These are phyloP conservation scores for Icerya purchasi DNA, from an alignment of 2,888 invertebrate species.

Conservation along the genomic window DNA sequence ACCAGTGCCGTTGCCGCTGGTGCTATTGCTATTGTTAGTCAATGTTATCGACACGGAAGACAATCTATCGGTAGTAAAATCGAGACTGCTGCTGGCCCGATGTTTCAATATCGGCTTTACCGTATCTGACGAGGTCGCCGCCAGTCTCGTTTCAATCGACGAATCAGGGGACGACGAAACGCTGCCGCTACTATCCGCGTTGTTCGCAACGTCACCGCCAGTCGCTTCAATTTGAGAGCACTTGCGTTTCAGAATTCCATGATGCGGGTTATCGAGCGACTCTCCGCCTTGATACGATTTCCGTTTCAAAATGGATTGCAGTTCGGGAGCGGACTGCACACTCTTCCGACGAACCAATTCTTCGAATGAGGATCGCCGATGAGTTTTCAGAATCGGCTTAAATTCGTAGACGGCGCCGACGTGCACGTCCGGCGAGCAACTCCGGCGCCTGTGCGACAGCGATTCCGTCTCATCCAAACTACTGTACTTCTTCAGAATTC, in stretches of 20 bases:
- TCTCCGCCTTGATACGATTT: neutral
- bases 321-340: slow-evolving; percentile 13
- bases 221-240: slow-evolving; percentile 24
- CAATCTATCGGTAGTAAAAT: neutral
- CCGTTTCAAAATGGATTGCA: slow-evolving; percentile 40
- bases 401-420: slow-evolving; percentile 32
- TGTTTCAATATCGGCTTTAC: slow-evolving; percentile 53
- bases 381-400: slow-evolving; percentile 42
- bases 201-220: neutral
- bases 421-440: slow-evolving; percentile 40
- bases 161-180: neutral
- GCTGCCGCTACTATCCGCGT: neutral
- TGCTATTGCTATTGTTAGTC: neutral
- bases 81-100: too few species aligned
- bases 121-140: slow-evolving; percentile 27
- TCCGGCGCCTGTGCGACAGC: slow-evolving; percentile 39
- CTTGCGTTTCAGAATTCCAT: slow-evolving; percentile 59
- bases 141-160: neutral
- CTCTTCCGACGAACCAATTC: slow-evolving; percentile 30
- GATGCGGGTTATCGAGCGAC: slow-evolving; percentile 36
- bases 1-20: neutral
- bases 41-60: neutral
- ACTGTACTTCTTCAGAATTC: slow-evolving; percentile 61
- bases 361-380: slow-evolving; percentile 43
- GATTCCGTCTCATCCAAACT: slow-evolving; percentile 58